Evolutionary conservation across 1,140 invertebrate genomes (phyloP), one percentile per base, ranked within the genome.

Genomic region (Drosophila repleta): DNA sequence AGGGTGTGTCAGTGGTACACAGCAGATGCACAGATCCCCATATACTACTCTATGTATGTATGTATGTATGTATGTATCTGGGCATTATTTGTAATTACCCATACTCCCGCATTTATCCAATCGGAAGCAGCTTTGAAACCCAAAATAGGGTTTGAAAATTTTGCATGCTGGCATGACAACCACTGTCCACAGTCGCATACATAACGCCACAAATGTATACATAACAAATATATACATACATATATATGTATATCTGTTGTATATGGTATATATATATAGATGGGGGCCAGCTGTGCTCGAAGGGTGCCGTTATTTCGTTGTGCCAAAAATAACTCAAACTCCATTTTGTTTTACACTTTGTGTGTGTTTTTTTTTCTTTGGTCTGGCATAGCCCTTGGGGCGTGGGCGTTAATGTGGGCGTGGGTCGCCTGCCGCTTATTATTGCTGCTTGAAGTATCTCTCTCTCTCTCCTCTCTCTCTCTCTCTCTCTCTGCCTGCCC

Each of bases 61-160:
- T 58, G 15, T 61, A 21, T 43, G 8, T 43, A 13, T 35, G 55
- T 62, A 62, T 56, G 39, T 29, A 18, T 18, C 26, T 32, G 49
- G 57, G 74, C 60, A 82, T 90, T 90, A 85, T 90, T 90, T 88
- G 84, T 89, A 90, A 90, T 90, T 90, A 77, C 89, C 67, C 89
- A 90, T 83, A 89, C 89, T 79, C 75, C 81, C 73, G 67, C 66
- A 76, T 83, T 74, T 74, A 89, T 80, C 89, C 89, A 90, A 90
- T 90, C 89, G 83, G 83, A 88, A 88, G 84, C 81, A 75, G 81
- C 89, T 90, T 90, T 90, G 69, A 87, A 90, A 90, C 89, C 89
- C 76, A 82, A 90, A 87, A 88, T 88, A 88, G 83, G 83, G 83
- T 88, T 88, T 88, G 79, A 83, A 88, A 89, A 88, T 89, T 76